These are phyloP conservation scores for Stomatorhinus ivindoensis DNA, from an alignment of 2,113 vertebrate species.

Conservation along the genomic window DNA sequence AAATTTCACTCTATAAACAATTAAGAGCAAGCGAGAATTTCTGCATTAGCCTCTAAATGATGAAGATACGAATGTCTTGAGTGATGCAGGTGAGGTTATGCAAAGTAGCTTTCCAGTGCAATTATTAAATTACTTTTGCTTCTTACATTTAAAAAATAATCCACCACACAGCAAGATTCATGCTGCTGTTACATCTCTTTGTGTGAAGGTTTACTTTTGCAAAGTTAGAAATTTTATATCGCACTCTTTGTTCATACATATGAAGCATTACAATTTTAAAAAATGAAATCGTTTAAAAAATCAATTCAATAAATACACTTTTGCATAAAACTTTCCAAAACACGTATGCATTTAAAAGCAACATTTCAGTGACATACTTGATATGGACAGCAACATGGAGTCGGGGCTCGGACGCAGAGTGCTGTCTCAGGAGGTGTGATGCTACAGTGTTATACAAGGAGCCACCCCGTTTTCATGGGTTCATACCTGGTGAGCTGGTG, in stretches of 20 bases:
- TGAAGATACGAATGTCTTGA: background rate
- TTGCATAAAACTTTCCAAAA: background rate
- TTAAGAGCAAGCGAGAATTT: background rate
- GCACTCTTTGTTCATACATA: background rate
- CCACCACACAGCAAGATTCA: background rate
- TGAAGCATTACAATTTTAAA: background rate
- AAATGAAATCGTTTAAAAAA: background rate
- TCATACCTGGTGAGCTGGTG: slow-evolving; percentile 59
- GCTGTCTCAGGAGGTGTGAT: background rate
- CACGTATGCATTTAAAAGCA: background rate
- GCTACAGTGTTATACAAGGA: background rate
- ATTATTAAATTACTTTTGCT: background rate
- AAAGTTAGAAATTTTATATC: background rate
- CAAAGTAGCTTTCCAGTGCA: background rate
- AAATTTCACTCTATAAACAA: background rate
- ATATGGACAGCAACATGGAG: background rate
- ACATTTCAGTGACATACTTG: background rate
- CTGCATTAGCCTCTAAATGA: background rate
- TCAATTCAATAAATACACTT: background rate
- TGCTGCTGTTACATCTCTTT: background rate
- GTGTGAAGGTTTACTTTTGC: background rate
- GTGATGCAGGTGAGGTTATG: background rate
- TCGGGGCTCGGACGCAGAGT: background rate
- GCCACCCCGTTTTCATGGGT: background rate
- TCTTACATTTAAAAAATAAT: background rate